phyloP scores from a whole-genome alignment of 2,888 invertebrate species.

The Anarsia innoxiella region DNA sequence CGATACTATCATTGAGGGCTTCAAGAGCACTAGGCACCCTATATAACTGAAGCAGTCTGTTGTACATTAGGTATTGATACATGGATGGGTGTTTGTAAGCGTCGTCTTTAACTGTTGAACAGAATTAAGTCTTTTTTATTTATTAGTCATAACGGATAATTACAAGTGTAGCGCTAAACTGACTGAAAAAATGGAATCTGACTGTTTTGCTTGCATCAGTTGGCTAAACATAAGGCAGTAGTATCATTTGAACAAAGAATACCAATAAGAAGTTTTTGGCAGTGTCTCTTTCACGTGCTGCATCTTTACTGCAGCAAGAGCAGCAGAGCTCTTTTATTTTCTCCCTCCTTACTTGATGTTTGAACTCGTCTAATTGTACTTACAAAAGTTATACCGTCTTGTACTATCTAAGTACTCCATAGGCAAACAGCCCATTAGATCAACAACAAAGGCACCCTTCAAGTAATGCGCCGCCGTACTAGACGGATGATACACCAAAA shows the following conservation, averaged over 20 bases:
- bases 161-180: too few species aligned
- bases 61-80: neutral
- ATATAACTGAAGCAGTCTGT: neutral
- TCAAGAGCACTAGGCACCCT: neutral
- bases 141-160: neutral
- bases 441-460: conserved; percentile 3
- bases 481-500: conserved; percentile 11
- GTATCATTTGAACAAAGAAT: too few species aligned
- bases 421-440: neutral
- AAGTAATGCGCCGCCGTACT: conserved; percentile 11
- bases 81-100: neutral
- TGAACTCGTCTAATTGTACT: too few species aligned
- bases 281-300: too few species aligned
- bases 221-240: too few species aligned
- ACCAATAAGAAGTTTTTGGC: too few species aligned
- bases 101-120: neutral
- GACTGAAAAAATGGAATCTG: too few species aligned
- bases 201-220: too few species aligned
- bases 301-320: too few species aligned
- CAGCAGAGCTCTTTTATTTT: too few species aligned
- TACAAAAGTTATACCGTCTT: neutral
- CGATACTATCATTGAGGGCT: neutral
- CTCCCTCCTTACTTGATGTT: too few species aligned
- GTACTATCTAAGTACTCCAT: conserved; percentile 1
- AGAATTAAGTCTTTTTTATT: neutral